Evolutionary conservation across 2,113 vertebrate genomes (phyloP).

Genomic region (human): DNA sequence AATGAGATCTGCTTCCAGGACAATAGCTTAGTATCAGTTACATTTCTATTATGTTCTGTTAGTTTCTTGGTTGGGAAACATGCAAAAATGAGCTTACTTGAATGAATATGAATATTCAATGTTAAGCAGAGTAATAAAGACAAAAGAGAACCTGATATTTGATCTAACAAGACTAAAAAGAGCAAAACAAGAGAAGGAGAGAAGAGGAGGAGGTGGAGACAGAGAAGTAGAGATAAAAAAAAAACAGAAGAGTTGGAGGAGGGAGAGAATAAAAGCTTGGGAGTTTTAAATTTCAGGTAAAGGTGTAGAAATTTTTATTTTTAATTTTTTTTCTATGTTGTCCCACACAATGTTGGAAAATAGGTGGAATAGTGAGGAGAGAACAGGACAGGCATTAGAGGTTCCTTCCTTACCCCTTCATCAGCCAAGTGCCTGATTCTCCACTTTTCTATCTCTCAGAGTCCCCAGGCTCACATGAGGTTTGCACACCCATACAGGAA

Average conservation of each 20-base stretch:
- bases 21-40: constrained; percentile 61
- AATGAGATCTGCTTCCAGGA: constrained; percentile 64
- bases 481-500: neutral
- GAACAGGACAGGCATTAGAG: neutral
- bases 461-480: neutral
- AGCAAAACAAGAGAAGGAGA: neutral
- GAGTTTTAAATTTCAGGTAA: neutral
- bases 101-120: constrained; percentile 8
- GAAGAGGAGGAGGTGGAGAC: neutral
- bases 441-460: neutral
- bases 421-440: neutral
- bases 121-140: constrained; percentile 9
- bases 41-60: constrained; percentile 42
- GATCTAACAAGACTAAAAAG: neutral
- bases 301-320: neutral
- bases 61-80: constrained; percentile 53
- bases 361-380: neutral
- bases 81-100: constrained; percentile 38
- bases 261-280: neutral
- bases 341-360: neutral
- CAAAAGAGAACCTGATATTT: neutral
- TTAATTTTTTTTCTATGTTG: neutral
- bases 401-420: neutral
- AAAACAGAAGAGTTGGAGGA: no score
- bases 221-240: neutral